Evolutionary conservation across 2,888 invertebrate species (phyloP), one percentile per base, ranked within the genome.

Genomic region (Crossocerus cetratus): DNA sequence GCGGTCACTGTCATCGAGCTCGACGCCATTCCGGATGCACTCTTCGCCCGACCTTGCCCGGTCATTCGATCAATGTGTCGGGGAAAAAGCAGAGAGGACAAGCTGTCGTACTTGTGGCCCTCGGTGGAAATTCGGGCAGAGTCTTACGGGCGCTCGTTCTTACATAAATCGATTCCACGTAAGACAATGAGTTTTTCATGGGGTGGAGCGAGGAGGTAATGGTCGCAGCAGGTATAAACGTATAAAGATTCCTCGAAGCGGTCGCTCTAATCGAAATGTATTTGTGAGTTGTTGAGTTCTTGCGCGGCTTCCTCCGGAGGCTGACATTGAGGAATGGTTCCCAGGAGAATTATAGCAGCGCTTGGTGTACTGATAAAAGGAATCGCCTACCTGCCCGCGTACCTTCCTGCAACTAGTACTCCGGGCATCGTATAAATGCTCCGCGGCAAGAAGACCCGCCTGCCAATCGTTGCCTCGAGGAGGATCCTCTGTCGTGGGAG

Each of bases 1-100:
- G 65, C 65, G 75, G 75, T 74, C 77, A 74, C 55, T 74, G 73
- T 73, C 81, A 63, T 58, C 57, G 71, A 63, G 63, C 56, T 23
- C 60, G 32, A 45, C 49, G 55, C 57, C 59, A 65, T 61, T 68
- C 54, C 43, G 23, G 14, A 11, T 42, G 56, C 23, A 57, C 44
- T 56, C 42, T 11, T 8, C 32, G 32, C 1, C 32, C 32, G 32
- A 32, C 32, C 32, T 32, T 32, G 32, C 5, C 32, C 8, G 32
- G 32, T 32, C 32, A 32, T 32, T 32, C 32, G 11, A 32, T 32
- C 32, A 32, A 32, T 32, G 32, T 32, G 32, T 32, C 32, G 11
- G 8, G 32, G 32, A 32, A 32, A 32, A 32, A 32, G 32, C 8
- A 32, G 8, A 32, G 32, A 32, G 8, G 11, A 32, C 32, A 32